phyloP scores from a whole-genome alignment of 2,797 vertebrate genomes.

The Triplophysa bombifrons region DNA sequence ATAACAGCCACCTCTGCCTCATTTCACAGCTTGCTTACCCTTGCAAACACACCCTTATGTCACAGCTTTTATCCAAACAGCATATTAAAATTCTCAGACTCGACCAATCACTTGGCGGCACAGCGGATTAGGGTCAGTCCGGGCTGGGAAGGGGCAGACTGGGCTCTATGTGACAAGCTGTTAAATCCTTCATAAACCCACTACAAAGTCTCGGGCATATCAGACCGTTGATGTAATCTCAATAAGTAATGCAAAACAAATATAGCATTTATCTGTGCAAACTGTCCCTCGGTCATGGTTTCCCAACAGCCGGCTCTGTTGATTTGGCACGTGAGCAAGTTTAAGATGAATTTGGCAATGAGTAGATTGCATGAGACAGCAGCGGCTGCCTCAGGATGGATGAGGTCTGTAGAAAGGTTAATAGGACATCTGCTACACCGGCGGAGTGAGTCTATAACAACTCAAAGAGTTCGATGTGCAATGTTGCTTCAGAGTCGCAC shows the following conservation, averaged over 20 bases:
- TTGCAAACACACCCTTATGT: not conserved
- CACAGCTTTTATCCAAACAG: slow-evolving; percentile 25
- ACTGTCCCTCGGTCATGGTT: not conserved
- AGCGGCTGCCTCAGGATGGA: not conserved
- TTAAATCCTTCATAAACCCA: not conserved
- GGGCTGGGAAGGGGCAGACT: slow-evolving; percentile 3
- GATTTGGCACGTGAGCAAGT: slow-evolving; percentile 4
- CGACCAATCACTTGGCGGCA: not conserved
- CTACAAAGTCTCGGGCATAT: not conserved
- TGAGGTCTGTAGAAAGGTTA: slow-evolving; percentile 5
- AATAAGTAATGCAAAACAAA: slow-evolving; percentile 6
- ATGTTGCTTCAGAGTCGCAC: not conserved
- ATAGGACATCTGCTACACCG: slow-evolving; percentile 53
- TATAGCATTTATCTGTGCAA: not conserved
- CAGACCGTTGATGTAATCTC: slow-evolving; percentile 22
- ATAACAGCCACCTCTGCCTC: not conserved
- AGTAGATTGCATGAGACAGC: slow-evolving; percentile 3
- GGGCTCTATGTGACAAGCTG: not conserved
- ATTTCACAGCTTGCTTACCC: not conserved
- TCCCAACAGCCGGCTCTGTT: not conserved
- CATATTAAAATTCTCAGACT: slow-evolving; percentile 12
- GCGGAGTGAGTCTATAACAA: not conserved
- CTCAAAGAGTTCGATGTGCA: not conserved
- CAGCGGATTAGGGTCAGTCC: slow-evolving; percentile 56
- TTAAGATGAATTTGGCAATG: slow-evolving; percentile 2